A percentile compares a stretch with the other conserved stretches of the same genome.
Conservation (phyloP, 2,888 invertebrate species). For the Napeogenes sylphis region DNA sequence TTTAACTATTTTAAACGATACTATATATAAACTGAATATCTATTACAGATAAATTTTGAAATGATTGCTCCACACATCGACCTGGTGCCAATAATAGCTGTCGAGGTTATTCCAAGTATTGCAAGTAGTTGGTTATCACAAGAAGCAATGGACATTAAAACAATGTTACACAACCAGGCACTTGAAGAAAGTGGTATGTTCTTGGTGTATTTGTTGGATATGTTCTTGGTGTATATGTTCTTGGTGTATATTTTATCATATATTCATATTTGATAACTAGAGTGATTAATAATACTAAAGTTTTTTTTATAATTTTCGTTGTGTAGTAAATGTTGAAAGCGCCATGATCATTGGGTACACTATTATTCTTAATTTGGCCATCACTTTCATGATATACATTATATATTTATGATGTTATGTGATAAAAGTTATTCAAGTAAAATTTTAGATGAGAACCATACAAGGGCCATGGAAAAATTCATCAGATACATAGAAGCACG, state of each 20-base stretch:
- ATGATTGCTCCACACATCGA: neutral
- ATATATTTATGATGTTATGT: neutral
- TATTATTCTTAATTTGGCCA: too few species aligned
- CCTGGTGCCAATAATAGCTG: conserved; percentile 5
- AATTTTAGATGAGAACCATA: conserved; percentile 12
- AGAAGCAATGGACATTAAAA: conserved; percentile 11
- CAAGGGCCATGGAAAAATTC: conserved; percentile 7
- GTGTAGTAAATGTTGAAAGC: too few species aligned
- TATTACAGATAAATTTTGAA: too few species aligned
- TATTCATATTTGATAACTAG: too few species aligned
- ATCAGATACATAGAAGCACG: conserved; percentile 20
- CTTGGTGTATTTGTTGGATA: neutral
- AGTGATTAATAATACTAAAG: too few species aligned
- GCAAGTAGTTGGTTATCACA: conserved; percentile 11
- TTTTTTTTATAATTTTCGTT: too few species aligned
- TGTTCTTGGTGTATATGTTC: neutral
- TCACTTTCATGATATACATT: too few species aligned
- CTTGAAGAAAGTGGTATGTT: conserved; percentile 15
- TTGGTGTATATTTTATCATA: too few species aligned
- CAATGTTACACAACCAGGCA: conserved; percentile 12
- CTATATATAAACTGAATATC: too few species aligned
- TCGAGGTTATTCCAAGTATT: conserved; percentile 8
- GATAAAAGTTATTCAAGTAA: too few species aligned
- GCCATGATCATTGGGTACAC: too few species aligned
- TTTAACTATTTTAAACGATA: too few species aligned